Evolutionary conservation across 1,140 invertebrate species (phyloP).

Genomic region (Teleogryllus occipitalis): DNA sequence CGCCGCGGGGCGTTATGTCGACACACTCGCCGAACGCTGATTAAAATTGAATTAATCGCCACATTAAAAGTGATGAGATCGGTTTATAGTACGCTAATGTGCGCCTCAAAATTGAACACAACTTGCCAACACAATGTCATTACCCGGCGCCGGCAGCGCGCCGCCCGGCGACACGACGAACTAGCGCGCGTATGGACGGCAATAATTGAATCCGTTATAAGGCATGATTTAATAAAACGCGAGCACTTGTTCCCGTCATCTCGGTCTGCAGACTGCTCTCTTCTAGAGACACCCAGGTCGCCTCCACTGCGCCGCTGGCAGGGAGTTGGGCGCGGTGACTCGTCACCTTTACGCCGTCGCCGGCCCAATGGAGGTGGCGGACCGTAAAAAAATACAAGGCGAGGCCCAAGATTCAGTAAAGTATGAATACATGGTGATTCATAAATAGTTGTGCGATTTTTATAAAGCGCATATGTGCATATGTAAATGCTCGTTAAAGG

Average conservation of each 20-base stretch:
- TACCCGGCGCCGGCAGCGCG: background rate
- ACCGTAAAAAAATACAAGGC: no score
- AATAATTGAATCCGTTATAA: constrained; percentile 6
- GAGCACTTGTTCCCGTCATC: background rate
- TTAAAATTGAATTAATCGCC: constrained; percentile 2
- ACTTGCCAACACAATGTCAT: background rate
- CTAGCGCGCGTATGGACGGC: background rate
- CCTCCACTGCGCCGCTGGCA: no score
- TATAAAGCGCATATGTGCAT: no score
- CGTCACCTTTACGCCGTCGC: no score
- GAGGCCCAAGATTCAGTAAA: no score
- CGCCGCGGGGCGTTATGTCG: background rate
- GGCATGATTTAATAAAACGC: background rate
- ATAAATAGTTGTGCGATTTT: no score
- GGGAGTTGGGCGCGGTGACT: no score
- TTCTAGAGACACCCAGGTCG: no score
- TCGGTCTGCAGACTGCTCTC: no score
- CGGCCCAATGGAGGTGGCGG: no score
- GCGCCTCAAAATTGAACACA: background rate
- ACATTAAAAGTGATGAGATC: constrained; percentile 5
- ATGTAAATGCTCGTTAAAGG: no score
- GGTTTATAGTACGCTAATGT: constrained; percentile 4
- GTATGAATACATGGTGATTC: no score
- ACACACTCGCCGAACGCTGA: background rate
- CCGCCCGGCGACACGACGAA: background rate